phyloP scores from a whole-genome alignment of 2,113 vertebrate species.

The Oryzias celebensis region DNA sequence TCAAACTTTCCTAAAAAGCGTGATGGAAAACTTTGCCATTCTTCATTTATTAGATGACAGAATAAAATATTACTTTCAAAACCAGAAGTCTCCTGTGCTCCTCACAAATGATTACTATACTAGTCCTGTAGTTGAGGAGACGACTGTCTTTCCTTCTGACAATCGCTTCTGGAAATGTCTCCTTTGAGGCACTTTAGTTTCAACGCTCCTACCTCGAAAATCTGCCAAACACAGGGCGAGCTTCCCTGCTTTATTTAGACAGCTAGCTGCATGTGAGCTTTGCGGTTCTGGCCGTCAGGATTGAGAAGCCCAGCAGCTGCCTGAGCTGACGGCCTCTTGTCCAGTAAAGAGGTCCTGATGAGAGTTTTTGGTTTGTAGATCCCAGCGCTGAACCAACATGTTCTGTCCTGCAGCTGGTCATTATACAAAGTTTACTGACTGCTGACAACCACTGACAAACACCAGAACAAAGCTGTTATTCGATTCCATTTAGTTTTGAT shows the following conservation, averaged over 20 bases:
- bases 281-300: constrained; percentile 16
- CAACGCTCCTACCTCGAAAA: too few species aligned
- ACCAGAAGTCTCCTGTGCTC: constrained; percentile 12
- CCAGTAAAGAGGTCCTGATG: constrained; percentile 45
- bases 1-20: constrained; percentile 22
- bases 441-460: too few species aligned
- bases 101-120: constrained; percentile 4
- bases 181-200: neutral
- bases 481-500: too few species aligned
- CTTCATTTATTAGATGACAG: constrained; percentile 5
- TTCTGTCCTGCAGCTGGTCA: too few species aligned
- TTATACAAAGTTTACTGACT: too few species aligned
- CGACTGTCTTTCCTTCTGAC: neutral
- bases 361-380: constrained; percentile 15
- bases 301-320: constrained; percentile 27
- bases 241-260: too few species aligned
- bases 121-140: neutral
- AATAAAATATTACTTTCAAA: constrained; percentile 15
- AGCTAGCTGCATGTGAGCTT: too few species aligned
- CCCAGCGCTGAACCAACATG: too few species aligned
- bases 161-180: neutral
- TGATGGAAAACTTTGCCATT: constrained; percentile 3
- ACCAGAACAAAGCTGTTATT: too few species aligned
- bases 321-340: constrained; percentile 33
- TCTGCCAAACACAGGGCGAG: neutral